phyloP scores from a whole-genome alignment of 2,797 vertebrate genomes.

The Muscicapa striata region DNA sequence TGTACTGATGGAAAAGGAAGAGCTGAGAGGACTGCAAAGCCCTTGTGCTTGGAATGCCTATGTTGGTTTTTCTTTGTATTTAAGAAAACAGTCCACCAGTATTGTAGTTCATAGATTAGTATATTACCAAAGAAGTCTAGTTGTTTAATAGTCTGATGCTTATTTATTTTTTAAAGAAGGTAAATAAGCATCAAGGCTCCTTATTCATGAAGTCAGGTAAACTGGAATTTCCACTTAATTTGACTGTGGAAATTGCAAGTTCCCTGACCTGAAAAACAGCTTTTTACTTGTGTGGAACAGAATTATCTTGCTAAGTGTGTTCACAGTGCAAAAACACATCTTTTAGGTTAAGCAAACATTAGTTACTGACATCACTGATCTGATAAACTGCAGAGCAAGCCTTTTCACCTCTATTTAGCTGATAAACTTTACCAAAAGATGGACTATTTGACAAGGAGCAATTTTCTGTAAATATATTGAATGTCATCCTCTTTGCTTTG shows the following conservation, averaged over 20 bases:
- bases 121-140: not conserved
- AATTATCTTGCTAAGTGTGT: conserved; percentile 48
- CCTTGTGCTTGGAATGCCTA: not conserved
- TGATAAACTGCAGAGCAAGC: conserved; percentile 71
- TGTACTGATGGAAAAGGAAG: not conserved
- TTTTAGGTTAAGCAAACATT: conserved; percentile 77
- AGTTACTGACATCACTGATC: conserved; percentile 44
- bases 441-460: conserved; percentile 54
- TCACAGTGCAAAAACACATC: conserved; percentile 62
- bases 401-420: conserved; percentile 73
- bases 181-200: not conserved
- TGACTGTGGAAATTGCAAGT: conserved; percentile 28
- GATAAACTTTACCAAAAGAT: conserved; percentile 63
- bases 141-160: not conserved
- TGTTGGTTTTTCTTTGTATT: not conserved
- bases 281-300: conserved; percentile 43
- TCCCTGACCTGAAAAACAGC: conserved; percentile 45
- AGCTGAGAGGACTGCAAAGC: not conserved
- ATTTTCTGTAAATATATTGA: conserved; percentile 72
- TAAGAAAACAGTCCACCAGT: not conserved
- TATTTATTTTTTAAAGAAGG: not conserved
- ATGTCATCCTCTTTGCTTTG: conserved; percentile 60
- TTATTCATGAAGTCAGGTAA: not conserved
- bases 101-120: not conserved
- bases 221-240: conserved; percentile 44